phyloP scores from a whole-genome alignment of 1,140 invertebrate species.

The Drosophila ficusphila region DNA sequence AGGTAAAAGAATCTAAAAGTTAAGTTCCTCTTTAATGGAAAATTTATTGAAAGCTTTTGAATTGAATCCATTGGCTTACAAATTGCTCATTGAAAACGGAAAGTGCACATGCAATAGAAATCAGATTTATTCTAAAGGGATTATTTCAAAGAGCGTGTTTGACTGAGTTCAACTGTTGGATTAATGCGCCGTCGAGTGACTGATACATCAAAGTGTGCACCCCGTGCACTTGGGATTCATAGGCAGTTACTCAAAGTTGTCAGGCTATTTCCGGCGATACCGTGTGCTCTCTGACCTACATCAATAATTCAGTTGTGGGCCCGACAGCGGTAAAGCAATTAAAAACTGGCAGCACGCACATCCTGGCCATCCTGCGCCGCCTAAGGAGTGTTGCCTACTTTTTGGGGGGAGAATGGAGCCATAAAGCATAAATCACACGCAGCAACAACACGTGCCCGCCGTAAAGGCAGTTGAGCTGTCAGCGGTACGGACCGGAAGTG shows the following conservation, averaged over 20 bases:
- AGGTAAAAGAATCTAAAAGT: too few relatives aligned
- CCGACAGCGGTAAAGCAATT: conserved; percentile 60
- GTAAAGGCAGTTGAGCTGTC: conserved; percentile 76
- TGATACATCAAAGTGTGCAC: conserved; percentile 1
- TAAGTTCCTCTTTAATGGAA: too few relatives aligned
- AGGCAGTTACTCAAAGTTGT: neutral
- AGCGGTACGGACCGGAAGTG: conserved; percentile 19
- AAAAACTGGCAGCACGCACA: conserved; percentile 74
- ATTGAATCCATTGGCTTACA: too few relatives aligned
- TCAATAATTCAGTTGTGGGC: conserved; percentile 68
- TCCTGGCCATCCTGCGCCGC: conserved; percentile 1
- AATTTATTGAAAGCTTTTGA: too few relatives aligned
- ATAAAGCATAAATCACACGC: conserved; percentile 69
- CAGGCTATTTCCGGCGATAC: conserved; percentile 26
- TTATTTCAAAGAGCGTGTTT: neutral
- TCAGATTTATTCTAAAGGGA: neutral
- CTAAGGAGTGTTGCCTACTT: conserved; percentile 38
- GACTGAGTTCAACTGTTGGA: neutral
- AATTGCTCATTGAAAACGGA: too few relatives aligned
- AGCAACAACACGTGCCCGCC: conserved; percentile 59
- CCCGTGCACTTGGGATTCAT: neutral
- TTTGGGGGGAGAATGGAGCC: conserved; percentile 1
- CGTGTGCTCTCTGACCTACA: conserved; percentile 60
- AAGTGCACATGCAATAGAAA: too few relatives aligned
- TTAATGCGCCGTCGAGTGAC: neutral